Conservation (phyloP, 1,140 invertebrate species). For the Pogonognathellus flavescens region DNA sequence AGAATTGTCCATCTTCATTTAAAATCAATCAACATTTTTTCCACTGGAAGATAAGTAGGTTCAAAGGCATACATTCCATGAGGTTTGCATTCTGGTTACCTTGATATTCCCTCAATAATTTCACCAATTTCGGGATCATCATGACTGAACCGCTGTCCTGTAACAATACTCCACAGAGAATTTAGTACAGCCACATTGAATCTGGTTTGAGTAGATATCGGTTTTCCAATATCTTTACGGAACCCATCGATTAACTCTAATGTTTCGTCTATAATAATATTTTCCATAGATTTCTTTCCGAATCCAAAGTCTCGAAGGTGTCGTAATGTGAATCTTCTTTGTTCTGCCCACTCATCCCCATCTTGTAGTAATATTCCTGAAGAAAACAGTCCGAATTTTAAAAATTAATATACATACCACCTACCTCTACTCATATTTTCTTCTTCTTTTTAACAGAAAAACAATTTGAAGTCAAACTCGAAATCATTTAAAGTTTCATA, state of each 20-base stretch:
- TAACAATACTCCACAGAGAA: slow-evolving; percentile 87
- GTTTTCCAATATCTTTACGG: slow-evolving; percentile 51
- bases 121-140: slow-evolving; percentile 66
- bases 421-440: not conserved
- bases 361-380: slow-evolving; percentile 55
- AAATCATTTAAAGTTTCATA: no score
- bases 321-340: slow-evolving; percentile 54
- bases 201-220: slow-evolving; percentile 56
- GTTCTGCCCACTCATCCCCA: slow-evolving; percentile 55
- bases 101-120: slow-evolving; percentile 47
- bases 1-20: no score
- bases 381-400: no score
- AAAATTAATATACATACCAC: no score
- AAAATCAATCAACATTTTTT: no score
- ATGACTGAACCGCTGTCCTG: slow-evolving; percentile 76
- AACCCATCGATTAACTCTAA: slow-evolving; percentile 54
- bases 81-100: not conserved
- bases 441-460: no score
- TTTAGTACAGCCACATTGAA: slow-evolving; percentile 77
- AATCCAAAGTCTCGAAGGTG: slow-evolving; percentile 70
- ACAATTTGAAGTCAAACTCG: no score
- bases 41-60: no score
- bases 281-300: slow-evolving; percentile 70
- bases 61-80: no score
- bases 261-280: slow-evolving; percentile 67